These are phyloP conservation scores for Stercorarius parasiticus DNA, from an alignment of 2,113 vertebrate genomes.

Conservation along the genomic window DNA sequence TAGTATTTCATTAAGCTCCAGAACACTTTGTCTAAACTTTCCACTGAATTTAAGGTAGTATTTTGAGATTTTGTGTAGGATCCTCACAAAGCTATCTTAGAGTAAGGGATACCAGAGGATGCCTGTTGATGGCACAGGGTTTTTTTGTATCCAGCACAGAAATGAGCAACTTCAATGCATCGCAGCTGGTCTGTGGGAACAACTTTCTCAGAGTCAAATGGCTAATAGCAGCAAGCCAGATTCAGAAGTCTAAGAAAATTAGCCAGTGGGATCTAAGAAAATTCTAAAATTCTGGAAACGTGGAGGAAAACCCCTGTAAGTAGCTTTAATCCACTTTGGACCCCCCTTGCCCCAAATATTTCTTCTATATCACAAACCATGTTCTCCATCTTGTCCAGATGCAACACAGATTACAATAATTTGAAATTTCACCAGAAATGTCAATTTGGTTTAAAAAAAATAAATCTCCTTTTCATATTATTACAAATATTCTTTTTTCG, in stretches of 20 bases:
- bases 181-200: background rate
- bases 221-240: background rate
- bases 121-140: fast-evolving
- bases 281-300: background rate
- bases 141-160: background rate
- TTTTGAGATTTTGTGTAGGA: background rate
- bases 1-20: background rate
- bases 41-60: background rate
- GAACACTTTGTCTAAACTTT: background rate
- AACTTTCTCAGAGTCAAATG: background rate
- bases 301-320: background rate
- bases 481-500: background rate
- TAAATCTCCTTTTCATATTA: background rate
- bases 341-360: fast-evolving
- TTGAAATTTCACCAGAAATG: background rate
- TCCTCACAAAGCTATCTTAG: background rate
- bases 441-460: background rate
- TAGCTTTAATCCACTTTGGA: background rate
- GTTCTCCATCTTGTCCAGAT: background rate
- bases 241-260: background rate
- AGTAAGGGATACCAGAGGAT: background rate
- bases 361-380: background rate
- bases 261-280: background rate
- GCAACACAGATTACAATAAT: background rate
- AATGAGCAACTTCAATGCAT: background rate